Evolutionary conservation across 2,113 vertebrate species (phyloP), one percentile per base, ranked within the genome.

Genomic region (Ramphastos sulfuratus): DNA sequence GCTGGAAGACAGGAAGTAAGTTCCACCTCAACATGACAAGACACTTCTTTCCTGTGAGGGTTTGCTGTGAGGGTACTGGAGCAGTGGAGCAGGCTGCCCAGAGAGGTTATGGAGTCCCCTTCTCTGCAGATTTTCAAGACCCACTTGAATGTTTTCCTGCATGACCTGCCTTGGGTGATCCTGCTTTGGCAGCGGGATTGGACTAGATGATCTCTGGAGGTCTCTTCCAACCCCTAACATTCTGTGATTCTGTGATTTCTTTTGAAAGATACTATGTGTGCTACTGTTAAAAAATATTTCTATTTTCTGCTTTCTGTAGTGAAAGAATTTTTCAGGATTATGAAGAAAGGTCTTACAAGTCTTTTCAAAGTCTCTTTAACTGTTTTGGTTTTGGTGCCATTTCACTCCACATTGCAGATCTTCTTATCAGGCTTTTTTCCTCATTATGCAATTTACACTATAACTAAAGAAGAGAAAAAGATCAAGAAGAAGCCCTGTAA

Each of bases 381-480:
- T 14, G 3, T 17, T 87, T n/a, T 39, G 23, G 2, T 92, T 80
- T 61, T 46, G 31, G 46, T 87, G 58, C 58, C 86, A 3, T 92
- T 76, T 89, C 73, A 46, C 58, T 55, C 19, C 39, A 12, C 17
- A 4, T 39, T 82, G 27, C 73, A 92, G 72, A 89, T 83, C 28
- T 15, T 89, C 3, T 92, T 46, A 80, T 77, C 60, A 87, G 25
- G 39, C 70, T 73, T 69, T n/a, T 90, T 94, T 94, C 74, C 93
- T 87, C 59, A 7, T 79, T 93, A 82, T 70, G 28, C 21, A 64
- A 9, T 92, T 66, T 59, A 64, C 63, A 63, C 28, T 66, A 48
- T 64, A 70, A 70, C 70, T 81, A 16, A 82, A 90, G 14, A 70
- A 60, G 37, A 37, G 74, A 55, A 80, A 19, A 39, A 75, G 7